Percentiles rank a stretch among this genome's conserved stretches.
Evolutionary conservation across 1,140 invertebrate genomes (phyloP).

Genomic region (Ectropis grisescens): DNA sequence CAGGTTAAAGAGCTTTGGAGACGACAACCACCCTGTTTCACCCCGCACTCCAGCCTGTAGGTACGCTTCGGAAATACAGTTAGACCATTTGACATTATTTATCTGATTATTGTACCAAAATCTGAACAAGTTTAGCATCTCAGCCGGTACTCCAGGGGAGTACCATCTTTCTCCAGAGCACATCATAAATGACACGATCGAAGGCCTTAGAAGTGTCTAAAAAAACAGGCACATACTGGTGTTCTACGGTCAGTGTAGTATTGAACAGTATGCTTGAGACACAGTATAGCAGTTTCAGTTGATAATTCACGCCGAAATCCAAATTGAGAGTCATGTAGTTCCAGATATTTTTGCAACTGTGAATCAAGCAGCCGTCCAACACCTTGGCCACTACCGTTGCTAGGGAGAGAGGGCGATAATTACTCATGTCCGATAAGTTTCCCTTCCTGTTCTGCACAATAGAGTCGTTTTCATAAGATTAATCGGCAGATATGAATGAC

Average conservation of each 20-base stretch:
- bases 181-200: no score
- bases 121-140: no score
- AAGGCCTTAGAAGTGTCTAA: no score
- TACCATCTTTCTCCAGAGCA: neutral
- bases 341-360: neutral
- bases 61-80: neutral
- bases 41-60: no score
- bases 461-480: neutral
- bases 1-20: no score
- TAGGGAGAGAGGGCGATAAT: conserved; percentile 1
- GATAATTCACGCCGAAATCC: neutral
- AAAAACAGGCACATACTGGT: no score
- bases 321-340: no score
- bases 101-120: no score
- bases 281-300: neutral
- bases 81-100: neutral
- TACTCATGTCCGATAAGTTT: neutral
- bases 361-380: neutral
- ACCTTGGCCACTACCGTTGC: no score
- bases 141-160: neutral
- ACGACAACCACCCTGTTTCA: no score
- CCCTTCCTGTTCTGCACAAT: neutral
- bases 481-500: neutral
- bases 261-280: no score
- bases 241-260: no score